These are phyloP conservation scores for Anthoscopus minutus DNA, from an alignment of 2,113 vertebrate species.

Conservation along the genomic window DNA sequence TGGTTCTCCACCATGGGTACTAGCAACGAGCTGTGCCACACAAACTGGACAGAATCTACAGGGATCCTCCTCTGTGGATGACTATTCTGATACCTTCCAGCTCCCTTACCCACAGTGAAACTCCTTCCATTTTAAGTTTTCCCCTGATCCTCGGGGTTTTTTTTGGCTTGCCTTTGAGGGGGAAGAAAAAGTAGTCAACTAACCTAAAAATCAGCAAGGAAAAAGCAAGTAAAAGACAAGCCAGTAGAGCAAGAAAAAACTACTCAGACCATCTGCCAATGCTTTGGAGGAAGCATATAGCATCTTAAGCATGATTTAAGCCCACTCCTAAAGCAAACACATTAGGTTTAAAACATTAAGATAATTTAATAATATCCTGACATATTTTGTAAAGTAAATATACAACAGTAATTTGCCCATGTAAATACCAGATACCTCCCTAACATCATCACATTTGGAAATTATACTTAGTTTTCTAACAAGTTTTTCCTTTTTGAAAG, in stretches of 20 bases:
- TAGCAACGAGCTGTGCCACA: neutral
- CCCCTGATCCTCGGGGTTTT: neutral
- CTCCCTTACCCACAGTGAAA: neutral
- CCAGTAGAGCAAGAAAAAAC: neutral
- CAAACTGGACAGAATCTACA: neutral
- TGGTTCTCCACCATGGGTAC: neutral
- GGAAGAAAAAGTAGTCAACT: neutral
- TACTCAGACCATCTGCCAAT: neutral
- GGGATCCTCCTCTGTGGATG: neutral
- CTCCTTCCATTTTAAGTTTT: neutral
- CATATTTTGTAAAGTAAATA: neutral
- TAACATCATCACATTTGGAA: neutral
- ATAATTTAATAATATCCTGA: neutral
- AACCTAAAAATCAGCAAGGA: neutral
- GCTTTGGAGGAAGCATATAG: neutral
- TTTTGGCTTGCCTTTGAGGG: rapidly evolving
- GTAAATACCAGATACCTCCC: neutral
- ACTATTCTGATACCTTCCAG: neutral
- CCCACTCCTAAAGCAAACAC: neutral
- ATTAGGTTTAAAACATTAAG: neutral
- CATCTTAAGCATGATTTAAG: neutral
- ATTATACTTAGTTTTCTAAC: neutral
- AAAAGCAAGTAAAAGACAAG: neutral
- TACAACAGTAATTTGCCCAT: neutral
- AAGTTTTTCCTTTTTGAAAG: neutral